These are phyloP conservation scores for Pentamera pediparva DNA, from an alignment of 53 echinoderm and acorn worm species.

Conservation along the genomic window DNA sequence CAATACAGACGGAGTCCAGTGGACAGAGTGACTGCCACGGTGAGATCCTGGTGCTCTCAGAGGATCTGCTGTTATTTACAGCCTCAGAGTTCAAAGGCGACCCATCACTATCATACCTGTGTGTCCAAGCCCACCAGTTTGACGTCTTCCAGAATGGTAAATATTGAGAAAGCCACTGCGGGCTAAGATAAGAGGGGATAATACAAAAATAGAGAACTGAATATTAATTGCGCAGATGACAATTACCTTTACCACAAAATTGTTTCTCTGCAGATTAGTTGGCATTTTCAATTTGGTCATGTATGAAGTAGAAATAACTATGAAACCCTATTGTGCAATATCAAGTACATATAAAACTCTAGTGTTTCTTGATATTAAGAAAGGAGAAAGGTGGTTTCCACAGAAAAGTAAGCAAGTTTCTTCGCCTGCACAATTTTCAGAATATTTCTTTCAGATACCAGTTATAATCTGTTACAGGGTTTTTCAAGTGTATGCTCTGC, in stretches of 20 bases:
- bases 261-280: background rate
- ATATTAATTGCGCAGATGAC: background rate
- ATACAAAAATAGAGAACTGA: no score
- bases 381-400: no score
- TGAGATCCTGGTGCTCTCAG: constrained; percentile 71
- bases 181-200: no score
- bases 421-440: no score
- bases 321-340: no score
- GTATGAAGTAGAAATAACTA: no score
- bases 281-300: background rate
- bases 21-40: constrained; percentile 41
- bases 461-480: no score
- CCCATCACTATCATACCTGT: constrained; percentile 65
- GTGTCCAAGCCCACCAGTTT: constrained; percentile 70
- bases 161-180: background rate
- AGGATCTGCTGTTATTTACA: constrained; percentile 72
- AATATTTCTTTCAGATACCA: no score
- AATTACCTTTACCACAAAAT: background rate
- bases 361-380: no score
- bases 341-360: no score
- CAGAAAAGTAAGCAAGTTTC: no score
- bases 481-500: no score
- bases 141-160: constrained; percentile 84
- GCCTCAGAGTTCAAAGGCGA: constrained; percentile 76
- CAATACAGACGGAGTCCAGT: constrained; percentile 5